Conservation (phyloP, 1,140 invertebrate species). For the Caerostris extrusa region DNA sequence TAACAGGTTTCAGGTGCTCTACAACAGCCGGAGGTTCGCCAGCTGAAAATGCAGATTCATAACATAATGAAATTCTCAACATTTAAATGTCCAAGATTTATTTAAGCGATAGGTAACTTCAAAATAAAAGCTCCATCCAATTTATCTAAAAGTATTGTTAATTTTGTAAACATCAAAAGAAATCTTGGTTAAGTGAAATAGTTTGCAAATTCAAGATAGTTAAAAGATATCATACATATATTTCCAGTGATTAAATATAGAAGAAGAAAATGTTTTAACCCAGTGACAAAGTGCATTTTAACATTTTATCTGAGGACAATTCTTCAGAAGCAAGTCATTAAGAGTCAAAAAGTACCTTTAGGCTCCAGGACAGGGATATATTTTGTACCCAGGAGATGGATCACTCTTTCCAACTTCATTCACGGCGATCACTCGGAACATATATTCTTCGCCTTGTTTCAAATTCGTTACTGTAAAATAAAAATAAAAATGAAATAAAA, state of each 20-base stretch:
- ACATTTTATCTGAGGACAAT: not conserved
- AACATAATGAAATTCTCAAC: too few relatives aligned
- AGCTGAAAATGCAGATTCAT: constrained; percentile 37
- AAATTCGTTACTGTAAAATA: constrained; percentile 86
- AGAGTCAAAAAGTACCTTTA: constrained; percentile 47
- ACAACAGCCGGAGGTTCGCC: constrained; percentile 85
- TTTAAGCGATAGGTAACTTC: not conserved
- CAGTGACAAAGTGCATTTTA: not conserved
- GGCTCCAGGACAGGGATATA: constrained; percentile 71
- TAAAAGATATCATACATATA: not conserved
- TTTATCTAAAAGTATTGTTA: too few relatives aligned
- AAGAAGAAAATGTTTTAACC: not conserved
- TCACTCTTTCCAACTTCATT: constrained; percentile 91
- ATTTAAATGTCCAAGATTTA: constrained; percentile 79
- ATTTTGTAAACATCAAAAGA: too few relatives aligned
- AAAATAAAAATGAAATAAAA: not conserved
- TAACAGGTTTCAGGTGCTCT: constrained; percentile 85
- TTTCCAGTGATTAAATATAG: not conserved
- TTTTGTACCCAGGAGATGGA: constrained; percentile 85
- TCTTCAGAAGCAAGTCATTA: not conserved
- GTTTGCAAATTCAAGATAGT: too few relatives aligned
- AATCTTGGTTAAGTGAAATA: too few relatives aligned
- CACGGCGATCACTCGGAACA: constrained; percentile 91
- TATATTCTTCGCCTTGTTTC: constrained; percentile 89
- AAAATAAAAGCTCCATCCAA: too few relatives aligned